These are phyloP conservation scores for Aspidapion aeneum DNA, from an alignment of 2,888 invertebrate genomes.

Conservation along the genomic window DNA sequence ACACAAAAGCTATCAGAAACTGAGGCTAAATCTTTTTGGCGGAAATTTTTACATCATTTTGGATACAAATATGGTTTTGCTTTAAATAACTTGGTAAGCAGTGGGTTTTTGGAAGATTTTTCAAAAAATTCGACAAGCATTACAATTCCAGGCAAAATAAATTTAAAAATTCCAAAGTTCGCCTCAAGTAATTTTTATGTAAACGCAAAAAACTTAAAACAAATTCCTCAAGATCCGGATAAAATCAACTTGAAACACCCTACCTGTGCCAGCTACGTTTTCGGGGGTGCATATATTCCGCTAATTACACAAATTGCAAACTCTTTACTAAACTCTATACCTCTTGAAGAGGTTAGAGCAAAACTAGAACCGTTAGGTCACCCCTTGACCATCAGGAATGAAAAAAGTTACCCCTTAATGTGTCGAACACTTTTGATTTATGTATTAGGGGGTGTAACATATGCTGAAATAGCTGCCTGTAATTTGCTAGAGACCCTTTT, in stretches of 20 bases:
- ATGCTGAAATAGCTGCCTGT: constrained; percentile 89
- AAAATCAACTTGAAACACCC: constrained; percentile 62
- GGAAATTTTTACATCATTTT: constrained; percentile 81
- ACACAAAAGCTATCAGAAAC: constrained; percentile 73
- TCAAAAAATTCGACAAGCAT: constrained; percentile 23
- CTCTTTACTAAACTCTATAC: constrained; percentile 55
- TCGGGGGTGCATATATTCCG: constrained; percentile 87
- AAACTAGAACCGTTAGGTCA: constrained; percentile 51
- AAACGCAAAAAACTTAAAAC: constrained; percentile 67
- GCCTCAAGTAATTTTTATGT: constrained; percentile 62
- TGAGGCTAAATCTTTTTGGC: constrained; percentile 69
- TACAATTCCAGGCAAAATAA: constrained; percentile 34
- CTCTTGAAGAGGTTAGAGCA: constrained; percentile 53
- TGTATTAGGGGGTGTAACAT: constrained; percentile 88
- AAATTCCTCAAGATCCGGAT: constrained; percentile 64
- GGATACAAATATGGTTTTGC: constrained; percentile 79
- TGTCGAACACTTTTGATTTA: constrained; percentile 78
- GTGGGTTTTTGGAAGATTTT: constrained; percentile 60
- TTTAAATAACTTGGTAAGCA: constrained; percentile 72
- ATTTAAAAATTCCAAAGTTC: constrained; percentile 51
- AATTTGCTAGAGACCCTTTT: constrained; percentile 74
- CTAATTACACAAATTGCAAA: constrained; percentile 60
- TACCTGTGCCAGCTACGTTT: constrained; percentile 89
- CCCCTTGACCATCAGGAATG: constrained; percentile 35
- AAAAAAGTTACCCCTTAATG: constrained; percentile 50